Evolutionary conservation across 2,888 invertebrate species (phyloP).

Genomic region (Darwinula stevensoni): DNA sequence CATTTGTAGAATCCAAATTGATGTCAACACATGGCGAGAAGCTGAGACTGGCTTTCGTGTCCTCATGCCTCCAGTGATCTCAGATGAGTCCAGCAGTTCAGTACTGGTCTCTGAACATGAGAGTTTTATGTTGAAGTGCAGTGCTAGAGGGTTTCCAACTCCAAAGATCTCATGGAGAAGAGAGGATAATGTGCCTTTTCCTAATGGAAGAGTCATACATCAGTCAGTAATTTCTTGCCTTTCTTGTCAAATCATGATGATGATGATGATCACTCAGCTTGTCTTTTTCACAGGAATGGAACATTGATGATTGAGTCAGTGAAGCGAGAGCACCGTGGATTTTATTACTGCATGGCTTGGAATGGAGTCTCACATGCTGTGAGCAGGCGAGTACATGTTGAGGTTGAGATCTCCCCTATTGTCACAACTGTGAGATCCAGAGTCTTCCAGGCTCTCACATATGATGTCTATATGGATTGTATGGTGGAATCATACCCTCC

Average conservation of each 20-base stretch:
- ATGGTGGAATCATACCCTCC: neutral
- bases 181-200: neutral
- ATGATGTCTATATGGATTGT: neutral
- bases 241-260: neutral
- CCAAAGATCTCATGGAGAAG: neutral
- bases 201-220: neutral
- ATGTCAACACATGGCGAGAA: neutral
- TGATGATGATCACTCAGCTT: neutral
- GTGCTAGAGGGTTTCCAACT: neutral
- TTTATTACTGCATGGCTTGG: constrained; percentile 1
- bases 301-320: neutral
- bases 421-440: neutral
- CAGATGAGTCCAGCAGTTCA: neutral
- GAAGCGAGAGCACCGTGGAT: neutral
- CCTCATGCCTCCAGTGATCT: neutral
- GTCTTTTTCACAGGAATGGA: neutral
- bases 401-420: neutral
- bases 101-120: neutral
- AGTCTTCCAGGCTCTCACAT: neutral
- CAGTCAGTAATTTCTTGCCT: neutral
- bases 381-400: neutral
- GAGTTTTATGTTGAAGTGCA: neutral
- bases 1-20: constrained; percentile 1
- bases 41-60: neutral
- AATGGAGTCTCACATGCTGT: neutral